Percentiles rank a stretch among this genome's conserved stretches.
Conservation (phyloP, 1,140 invertebrate genomes). For the Drosophila sechellia region DNA sequence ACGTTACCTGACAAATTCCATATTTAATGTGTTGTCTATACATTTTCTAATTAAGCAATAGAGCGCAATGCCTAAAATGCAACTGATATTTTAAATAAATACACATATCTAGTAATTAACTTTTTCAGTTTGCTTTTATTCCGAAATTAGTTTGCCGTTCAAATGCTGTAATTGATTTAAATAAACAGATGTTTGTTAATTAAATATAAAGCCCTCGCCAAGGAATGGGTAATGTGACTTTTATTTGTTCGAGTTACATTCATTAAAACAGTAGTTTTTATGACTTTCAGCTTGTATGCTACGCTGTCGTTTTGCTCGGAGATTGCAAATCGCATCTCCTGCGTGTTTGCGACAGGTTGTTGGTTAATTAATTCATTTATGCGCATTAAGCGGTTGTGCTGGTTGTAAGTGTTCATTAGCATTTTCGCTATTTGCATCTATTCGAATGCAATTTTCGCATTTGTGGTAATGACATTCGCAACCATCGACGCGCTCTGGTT, state of each 20-base stretch:
- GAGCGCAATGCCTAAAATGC: conserved; percentile 6
- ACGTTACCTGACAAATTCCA: no score
- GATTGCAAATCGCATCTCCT: background rate
- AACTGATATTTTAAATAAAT: conserved; percentile 16
- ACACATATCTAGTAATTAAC: conserved; percentile 13
- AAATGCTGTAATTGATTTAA: conserved; percentile 38
- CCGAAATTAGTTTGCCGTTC: background rate
- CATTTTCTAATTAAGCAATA: conserved; percentile 13
- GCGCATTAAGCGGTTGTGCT: conserved; percentile 54
- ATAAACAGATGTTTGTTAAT: conserved; percentile 24
- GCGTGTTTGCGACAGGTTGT: conserved; percentile 37
- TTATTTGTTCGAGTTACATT: conserved; percentile 36
- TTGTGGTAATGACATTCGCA: conserved; percentile 37
- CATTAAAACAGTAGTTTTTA: conserved; percentile 34
- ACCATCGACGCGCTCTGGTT: conserved; percentile 32
- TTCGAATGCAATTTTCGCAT: conserved; percentile 65
- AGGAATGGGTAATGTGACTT: conserved; percentile 20
- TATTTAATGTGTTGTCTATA: conserved; percentile 11
- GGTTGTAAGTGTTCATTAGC: conserved; percentile 73
- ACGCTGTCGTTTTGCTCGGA: conserved; percentile 2
- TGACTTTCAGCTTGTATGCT: conserved; percentile 4
- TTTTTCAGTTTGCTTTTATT: conserved; percentile 10
- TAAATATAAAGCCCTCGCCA: conserved; percentile 16
- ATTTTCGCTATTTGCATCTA: conserved; percentile 70
- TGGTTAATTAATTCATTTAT: conserved; percentile 60